Evolutionary conservation across 2,888 invertebrate species (phyloP), one percentile per base, ranked within the genome.

Genomic region (Charanyca ferruginea): DNA sequence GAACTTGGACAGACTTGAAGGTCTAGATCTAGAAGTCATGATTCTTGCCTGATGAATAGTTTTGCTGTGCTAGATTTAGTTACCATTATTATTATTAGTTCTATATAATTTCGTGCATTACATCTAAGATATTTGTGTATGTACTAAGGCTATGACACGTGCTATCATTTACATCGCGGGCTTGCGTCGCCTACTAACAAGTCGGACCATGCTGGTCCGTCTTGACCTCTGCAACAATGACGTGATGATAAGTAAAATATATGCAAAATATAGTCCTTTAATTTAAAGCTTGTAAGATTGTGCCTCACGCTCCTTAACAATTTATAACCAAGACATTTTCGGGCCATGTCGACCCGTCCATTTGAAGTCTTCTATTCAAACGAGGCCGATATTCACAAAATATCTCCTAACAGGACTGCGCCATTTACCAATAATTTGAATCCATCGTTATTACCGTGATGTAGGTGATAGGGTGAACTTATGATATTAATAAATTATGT

Each of bases 31-130:
- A 44, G 44, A 57, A 60, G 35, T 42, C 48, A 28, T 25, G 18
- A 20, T 73, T 73, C 66, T 48, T 68, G 81, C 38, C 53, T 63
- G 25, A 54, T 65, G 22, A 54, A 59, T 58, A 59, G 51, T 66
- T 73, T 76, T 66, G 73, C 79, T 80, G 81, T 81, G 76, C 79
- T 81, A 80, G 74, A 74, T 68, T 81, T 82, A 81, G 83, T 82
- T 82, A 82, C 83, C 81, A 83, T 81, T 82, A 82, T 73, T 73
- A 42, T 76, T 83, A 83, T 76, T 83, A 82, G 59, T 64, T 73
- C 49, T 66, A 69, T 71, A 67, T 65, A 22, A 57, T 66, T 68
- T 68, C 60, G 42, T 82, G 53, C 58, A 59, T 77, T 77, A 76
- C 49, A n/a, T 64, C 32, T 77, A 73, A 72, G 71, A 47, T 68